Percentiles rank a stretch among this genome's conserved stretches.
Conservation (phyloP, 2,888 invertebrate species). For the Halocaridina rubra region DNA sequence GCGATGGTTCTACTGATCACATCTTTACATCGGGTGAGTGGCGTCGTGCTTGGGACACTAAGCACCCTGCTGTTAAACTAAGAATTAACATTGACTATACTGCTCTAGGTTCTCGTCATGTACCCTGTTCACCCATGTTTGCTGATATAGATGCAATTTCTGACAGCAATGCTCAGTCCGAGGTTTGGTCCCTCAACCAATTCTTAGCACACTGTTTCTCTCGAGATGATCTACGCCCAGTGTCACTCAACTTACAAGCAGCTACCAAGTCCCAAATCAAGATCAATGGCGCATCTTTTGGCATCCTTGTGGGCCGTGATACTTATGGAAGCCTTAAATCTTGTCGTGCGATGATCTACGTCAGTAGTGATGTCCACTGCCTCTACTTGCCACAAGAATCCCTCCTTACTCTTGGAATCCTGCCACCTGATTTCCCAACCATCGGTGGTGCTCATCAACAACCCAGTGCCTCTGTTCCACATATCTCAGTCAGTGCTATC, state of each 20-base stretch:
- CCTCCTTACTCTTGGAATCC: background rate
- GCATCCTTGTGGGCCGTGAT: background rate
- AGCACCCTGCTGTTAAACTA: background rate
- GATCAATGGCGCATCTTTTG: background rate
- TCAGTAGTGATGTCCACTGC: background rate
- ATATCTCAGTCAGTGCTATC: background rate
- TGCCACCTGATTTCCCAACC: too few species aligned
- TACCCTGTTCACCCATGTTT: background rate
- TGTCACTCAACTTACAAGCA: background rate
- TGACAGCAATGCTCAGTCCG: background rate
- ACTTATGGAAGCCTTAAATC: background rate
- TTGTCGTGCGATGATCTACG: background rate
- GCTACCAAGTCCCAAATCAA: background rate
- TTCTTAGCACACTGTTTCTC: background rate
- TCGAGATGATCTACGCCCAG: background rate
- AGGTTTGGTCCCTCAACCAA: background rate
- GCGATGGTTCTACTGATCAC: background rate
- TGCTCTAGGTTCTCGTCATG: background rate
- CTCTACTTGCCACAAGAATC: background rate
- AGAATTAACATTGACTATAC: background rate
- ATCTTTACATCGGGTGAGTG: background rate
- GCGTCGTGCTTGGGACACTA: background rate
- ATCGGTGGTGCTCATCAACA: too few species aligned
- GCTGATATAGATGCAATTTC: background rate
- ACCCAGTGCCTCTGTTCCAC: background rate